A percentile compares a stretch with the other conserved stretches of the same genome.
These are phyloP conservation scores for Sicus ferrugineus DNA, from an alignment of 2,888 invertebrate species.

Conservation along the genomic window DNA sequence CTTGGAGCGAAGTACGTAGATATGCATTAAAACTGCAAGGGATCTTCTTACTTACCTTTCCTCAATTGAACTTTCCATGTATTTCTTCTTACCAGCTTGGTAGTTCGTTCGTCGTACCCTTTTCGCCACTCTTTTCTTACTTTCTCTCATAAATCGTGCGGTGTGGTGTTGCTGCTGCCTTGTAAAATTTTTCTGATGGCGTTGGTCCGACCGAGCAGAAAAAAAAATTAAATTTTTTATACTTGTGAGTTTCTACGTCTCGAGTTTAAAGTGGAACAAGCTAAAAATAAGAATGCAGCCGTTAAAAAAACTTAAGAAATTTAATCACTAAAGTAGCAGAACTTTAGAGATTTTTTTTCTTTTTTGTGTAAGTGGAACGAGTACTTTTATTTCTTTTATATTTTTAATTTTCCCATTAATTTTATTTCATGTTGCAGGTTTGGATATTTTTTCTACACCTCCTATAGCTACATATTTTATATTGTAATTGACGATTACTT, in stretches of 20 bases:
- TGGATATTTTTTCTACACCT: too few relatives aligned
- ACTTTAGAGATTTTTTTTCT: background rate
- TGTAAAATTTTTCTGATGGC: constrained; percentile 33
- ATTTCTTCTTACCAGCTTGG: constrained; percentile 1
- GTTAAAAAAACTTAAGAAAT: background rate
- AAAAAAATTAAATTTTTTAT: background rate
- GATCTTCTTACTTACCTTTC: constrained; percentile 8
- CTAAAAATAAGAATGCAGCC: constrained; percentile 6
- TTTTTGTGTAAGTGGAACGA: constrained; percentile 12
- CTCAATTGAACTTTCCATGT: background rate
- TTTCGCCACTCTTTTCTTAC: constrained; percentile 16
- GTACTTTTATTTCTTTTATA: constrained; percentile 1
- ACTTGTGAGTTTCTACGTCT: background rate
- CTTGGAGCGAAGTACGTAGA: background rate
- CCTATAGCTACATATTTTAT: too few relatives aligned
- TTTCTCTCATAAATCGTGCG: constrained; percentile 30
- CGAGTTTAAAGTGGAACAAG: constrained; percentile 20
- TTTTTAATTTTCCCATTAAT: background rate
- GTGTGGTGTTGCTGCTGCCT: constrained; percentile 15
- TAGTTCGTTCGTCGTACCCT: background rate
- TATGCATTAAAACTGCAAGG: too few relatives aligned
- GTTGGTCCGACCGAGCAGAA: constrained; percentile 21
- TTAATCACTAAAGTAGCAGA: constrained; percentile 1
- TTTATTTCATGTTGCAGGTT: too few relatives aligned
- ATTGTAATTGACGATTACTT: too few relatives aligned